These are phyloP conservation scores for Varecia variegata DNA, from an alignment of 2,797 vertebrate genomes.

Conservation along the genomic window DNA sequence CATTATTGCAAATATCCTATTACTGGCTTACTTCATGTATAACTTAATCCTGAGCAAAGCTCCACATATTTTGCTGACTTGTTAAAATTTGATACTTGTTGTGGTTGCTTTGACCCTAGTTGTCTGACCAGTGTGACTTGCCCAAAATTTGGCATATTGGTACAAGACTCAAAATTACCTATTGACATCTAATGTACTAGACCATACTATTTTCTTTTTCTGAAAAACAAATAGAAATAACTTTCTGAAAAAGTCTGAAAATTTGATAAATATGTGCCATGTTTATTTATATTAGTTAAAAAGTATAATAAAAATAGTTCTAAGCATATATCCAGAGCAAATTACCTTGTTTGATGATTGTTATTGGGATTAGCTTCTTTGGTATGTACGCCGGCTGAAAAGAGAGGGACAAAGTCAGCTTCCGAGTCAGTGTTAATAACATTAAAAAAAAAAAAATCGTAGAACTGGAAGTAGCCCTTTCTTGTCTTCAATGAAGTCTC, in stretches of 20 bases:
- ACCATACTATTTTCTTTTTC: neutral
- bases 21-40: neutral
- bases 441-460: neutral
- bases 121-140: neutral
- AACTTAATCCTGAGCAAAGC: neutral
- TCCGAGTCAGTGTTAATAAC: conserved; percentile 43
- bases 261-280: neutral
- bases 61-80: neutral
- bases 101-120: neutral
- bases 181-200: neutral
- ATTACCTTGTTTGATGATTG: conserved; percentile 88
- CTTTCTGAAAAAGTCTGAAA: neutral
- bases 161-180: neutral
- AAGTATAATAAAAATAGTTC: neutral
- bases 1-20: conserved; percentile 14
- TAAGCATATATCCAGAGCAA: neutral
- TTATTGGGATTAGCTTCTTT: conserved; percentile 84
- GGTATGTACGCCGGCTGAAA: conserved; percentile 81
- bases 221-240: neutral
- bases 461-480: neutral
- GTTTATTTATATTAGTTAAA: neutral
- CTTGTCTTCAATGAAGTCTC: neutral
- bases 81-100: neutral
- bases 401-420: neutral
- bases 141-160: neutral